These are phyloP conservation scores for Lamproptera curius DNA, from an alignment of 2,888 invertebrate species.

Conservation along the genomic window DNA sequence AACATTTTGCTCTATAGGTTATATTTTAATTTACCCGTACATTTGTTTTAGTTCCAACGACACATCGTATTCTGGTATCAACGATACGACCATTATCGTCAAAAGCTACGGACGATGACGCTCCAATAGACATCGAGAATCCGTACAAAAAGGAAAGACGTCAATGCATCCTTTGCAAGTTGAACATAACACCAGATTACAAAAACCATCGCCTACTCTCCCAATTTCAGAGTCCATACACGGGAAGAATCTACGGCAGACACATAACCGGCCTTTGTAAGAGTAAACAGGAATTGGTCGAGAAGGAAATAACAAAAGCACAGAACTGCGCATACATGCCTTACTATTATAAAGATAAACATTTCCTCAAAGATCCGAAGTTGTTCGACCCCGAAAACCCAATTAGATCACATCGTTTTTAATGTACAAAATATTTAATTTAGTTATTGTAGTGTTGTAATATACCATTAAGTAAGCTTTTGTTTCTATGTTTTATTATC, in stretches of 20 bases:
- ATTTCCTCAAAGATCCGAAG: conserved; percentile 91
- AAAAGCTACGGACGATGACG: conserved; percentile 44
- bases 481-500: background rate
- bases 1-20: background rate
- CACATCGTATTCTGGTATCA: conserved; percentile 35
- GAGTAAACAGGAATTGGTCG: conserved; percentile 85
- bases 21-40: background rate
- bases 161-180: conserved; percentile 89
- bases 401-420: conserved; percentile 87
- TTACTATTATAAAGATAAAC: conserved; percentile 86
- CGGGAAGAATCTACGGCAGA: conserved; percentile 93
- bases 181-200: conserved; percentile 89
- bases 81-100: conserved; percentile 40
- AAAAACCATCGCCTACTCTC: conserved; percentile 95
- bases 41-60: conserved; percentile 42
- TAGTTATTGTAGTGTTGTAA: conserved; percentile 14
- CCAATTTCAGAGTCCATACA: conserved; percentile 97
- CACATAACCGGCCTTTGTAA: conserved; percentile 96
- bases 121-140: conserved; percentile 82
- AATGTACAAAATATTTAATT: conserved; percentile 34
- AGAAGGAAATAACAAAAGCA: conserved; percentile 85
- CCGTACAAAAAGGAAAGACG: conserved; percentile 87
- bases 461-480: conserved; percentile 2
- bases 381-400: conserved; percentile 94
- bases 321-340: conserved; percentile 91